Percentiles rank a stretch among this genome's conserved stretches.
Conservation (phyloP, 2,797 vertebrate genomes). For the Mionectes olivaceus region DNA sequence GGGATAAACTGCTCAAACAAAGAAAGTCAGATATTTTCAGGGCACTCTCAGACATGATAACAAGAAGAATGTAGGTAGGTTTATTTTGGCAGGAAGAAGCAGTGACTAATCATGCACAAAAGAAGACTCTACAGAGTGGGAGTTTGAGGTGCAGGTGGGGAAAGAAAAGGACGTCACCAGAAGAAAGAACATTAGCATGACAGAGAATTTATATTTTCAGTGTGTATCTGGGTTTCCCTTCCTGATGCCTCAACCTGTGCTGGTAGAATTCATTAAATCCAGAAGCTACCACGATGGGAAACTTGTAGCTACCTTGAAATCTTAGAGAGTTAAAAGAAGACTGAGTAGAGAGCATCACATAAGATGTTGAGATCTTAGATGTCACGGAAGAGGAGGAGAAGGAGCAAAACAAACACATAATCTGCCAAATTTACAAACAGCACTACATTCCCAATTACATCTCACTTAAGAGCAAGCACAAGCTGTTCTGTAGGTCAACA, state of each 20-base stretch:
- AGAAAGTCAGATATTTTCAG: neutral
- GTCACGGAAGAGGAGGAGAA: neutral
- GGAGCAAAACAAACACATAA: neutral
- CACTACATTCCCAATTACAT: neutral
- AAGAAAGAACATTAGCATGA: neutral
- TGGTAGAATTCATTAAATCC: neutral
- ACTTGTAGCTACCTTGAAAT: neutral
- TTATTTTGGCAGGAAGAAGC: conserved; percentile 20
- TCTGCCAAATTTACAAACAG: neutral
- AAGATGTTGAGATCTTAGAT: neutral
- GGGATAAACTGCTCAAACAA: neutral
- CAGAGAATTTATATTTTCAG: neutral
- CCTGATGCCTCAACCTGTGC: neutral
- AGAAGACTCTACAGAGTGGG: neutral
- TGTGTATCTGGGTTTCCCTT: neutral
- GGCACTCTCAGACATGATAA: neutral
- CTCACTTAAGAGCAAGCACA: neutral
- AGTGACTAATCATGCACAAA: conserved; percentile 6
- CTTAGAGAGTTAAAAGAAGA: neutral
- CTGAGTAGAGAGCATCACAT: neutral
- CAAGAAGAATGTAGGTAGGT: neutral
- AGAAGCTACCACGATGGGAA: neutral
- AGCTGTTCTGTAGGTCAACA: neutral
- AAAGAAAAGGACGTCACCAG: neutral
- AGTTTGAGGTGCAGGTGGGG: neutral